These are phyloP conservation scores for Encarsia formosa DNA, from an alignment of 2,888 invertebrate genomes.

Conservation along the genomic window DNA sequence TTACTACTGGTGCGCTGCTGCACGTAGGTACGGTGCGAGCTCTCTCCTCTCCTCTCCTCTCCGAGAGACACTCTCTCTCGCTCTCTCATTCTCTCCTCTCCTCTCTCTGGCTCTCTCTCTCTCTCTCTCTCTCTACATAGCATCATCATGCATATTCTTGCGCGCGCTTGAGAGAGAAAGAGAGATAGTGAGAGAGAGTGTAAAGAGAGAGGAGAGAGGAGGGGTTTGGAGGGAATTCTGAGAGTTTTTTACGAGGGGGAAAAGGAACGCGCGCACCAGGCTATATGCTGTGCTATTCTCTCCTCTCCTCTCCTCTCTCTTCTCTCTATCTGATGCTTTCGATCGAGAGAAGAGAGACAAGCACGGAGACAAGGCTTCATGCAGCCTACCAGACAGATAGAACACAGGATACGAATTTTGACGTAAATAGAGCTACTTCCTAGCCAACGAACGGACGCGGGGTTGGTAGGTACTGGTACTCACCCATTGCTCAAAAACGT, in stretches of 20 bases:
- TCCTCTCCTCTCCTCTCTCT: neutral
- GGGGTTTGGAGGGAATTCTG: neutral
- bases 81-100: conserved; percentile 15
- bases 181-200: conserved; percentile 1
- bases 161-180: conserved; percentile 3
- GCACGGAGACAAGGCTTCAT: no score
- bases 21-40: neutral
- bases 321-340: neutral
- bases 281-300: neutral
- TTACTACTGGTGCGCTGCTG: neutral
- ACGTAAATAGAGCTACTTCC: no score
- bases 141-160: neutral
- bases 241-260: no score
- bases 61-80: conserved; percentile 4
- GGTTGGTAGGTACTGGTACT: no score
- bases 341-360: no score
- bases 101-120: conserved; percentile 16
- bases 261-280: neutral
- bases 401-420: no score
- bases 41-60: conserved; percentile 11
- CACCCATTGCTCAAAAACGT: no score
- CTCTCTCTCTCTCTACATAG: conserved; percentile 3
- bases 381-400: no score
- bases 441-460: no score
- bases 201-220: conserved; percentile 4